Conservation (phyloP, 2,797 vertebrate species). For the Eulemur rubriventer region DNA sequence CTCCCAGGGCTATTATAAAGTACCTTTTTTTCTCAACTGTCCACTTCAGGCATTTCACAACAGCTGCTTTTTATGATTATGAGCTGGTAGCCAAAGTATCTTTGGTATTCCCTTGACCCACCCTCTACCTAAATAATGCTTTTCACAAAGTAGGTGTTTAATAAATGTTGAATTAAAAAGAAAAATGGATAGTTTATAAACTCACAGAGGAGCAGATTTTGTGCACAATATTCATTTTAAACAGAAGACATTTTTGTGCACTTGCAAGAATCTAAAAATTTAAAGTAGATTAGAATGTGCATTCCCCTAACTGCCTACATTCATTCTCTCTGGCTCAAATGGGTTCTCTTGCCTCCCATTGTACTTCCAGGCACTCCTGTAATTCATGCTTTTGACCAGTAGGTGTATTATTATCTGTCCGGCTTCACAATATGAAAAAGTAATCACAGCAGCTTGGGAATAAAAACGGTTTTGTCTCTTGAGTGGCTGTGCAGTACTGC, state of each 20-base stretch:
- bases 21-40: not conserved
- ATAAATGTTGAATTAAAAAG: slow-evolving; percentile 21
- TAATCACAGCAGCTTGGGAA: slow-evolving; percentile 19
- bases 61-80: slow-evolving; percentile 42
- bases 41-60: slow-evolving; percentile 12
- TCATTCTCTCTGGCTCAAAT: slow-evolving; percentile 5
- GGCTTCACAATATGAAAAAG: slow-evolving; percentile 41
- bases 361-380: slow-evolving; percentile 9
- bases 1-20: slow-evolving; percentile 55
- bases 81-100: not conserved
- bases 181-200: not conserved
- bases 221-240: slow-evolving; percentile 8
- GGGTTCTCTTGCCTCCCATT: not conserved
- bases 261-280: slow-evolving; percentile 27
- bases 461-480: slow-evolving; percentile 49
- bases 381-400: slow-evolving; percentile 52
- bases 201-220: slow-evolving; percentile 13
- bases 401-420: slow-evolving; percentile 46
- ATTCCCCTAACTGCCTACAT: slow-evolving; percentile 21
- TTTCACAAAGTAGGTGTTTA: slow-evolving; percentile 25
- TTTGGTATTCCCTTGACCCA: slow-evolving; percentile 12
- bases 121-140: slow-evolving; percentile 34
- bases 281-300: slow-evolving; percentile 15
- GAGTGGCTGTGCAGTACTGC: not conserved
- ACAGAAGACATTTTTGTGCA: slow-evolving; percentile 13